Conservation (phyloP, 2,113 vertebrate genomes). For the Myanophis thanlyinensis region DNA sequence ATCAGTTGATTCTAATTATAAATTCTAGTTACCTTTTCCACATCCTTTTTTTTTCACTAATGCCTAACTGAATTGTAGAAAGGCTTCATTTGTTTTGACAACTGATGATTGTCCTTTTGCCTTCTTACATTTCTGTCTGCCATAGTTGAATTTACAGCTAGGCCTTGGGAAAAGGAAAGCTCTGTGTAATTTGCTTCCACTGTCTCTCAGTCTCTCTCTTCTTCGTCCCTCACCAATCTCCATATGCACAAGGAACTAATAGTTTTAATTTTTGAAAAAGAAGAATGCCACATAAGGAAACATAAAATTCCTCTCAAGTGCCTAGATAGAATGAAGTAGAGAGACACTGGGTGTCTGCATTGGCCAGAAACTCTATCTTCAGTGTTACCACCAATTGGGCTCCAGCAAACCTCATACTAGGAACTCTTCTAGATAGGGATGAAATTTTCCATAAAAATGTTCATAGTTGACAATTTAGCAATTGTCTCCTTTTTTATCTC, state of each 20-base stretch:
- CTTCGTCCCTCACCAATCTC: background rate
- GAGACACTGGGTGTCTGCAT: background rate
- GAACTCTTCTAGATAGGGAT: background rate
- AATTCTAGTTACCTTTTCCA: background rate
- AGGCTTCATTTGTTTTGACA: background rate
- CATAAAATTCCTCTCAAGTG: background rate
- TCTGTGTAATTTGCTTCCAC: background rate
- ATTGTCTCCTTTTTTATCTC: background rate
- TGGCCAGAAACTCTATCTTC: background rate
- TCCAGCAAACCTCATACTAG: background rate
- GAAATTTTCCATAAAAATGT: background rate
- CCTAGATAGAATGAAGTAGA: background rate
- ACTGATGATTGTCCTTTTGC: background rate
- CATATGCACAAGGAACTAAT: background rate
- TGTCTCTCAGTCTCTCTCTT: background rate
- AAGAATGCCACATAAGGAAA: background rate
- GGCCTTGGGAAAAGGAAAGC: background rate
- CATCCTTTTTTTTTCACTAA: background rate
- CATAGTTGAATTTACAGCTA: background rate
- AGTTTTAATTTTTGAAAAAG: background rate
- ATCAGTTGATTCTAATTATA: background rate
- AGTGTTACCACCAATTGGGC: background rate
- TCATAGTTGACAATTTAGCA: background rate
- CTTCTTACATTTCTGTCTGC: background rate
- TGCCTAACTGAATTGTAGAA: background rate